Conservation (phyloP, 2,888 invertebrate species). For the Macrophya annulata region DNA sequence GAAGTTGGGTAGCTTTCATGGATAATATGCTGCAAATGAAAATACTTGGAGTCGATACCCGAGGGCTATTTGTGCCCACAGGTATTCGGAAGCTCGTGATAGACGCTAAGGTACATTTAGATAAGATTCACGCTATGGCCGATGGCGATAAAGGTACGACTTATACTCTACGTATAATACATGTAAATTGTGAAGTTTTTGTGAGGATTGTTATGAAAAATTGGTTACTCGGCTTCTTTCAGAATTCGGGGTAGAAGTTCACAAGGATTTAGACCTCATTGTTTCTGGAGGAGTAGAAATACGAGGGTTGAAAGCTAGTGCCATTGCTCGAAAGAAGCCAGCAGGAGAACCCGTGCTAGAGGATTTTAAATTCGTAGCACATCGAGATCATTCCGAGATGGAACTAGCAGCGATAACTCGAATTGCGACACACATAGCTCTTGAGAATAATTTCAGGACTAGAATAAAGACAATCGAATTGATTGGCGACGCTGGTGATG, state of each 20-base stretch:
- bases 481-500: slow-evolving; percentile 67
- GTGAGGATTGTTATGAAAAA: not conserved
- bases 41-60: slow-evolving; percentile 86
- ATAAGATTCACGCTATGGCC: slow-evolving; percentile 66
- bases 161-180: not conserved
- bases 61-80: slow-evolving; percentile 89
- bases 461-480: slow-evolving; percentile 76
- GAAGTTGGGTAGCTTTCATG: slow-evolving; percentile 94
- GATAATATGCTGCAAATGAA: slow-evolving; percentile 94
- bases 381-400: slow-evolving; percentile 73
- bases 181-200: not conserved
- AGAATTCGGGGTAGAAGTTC: slow-evolving; percentile 77
- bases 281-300: slow-evolving; percentile 83
- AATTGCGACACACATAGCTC: slow-evolving; percentile 79
- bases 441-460: slow-evolving; percentile 79
- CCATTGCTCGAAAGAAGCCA: slow-evolving; percentile 80
- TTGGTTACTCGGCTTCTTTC: slow-evolving; percentile 55
- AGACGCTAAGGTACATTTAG: slow-evolving; percentile 81
- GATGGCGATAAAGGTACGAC: slow-evolving; percentile 70
- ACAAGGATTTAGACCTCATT: slow-evolving; percentile 78
- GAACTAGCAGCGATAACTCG: slow-evolving; percentile 70
- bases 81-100: slow-evolving; percentile 87
- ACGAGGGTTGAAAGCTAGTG: slow-evolving; percentile 81
- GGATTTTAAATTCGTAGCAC: slow-evolving; percentile 81
- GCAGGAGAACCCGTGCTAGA: slow-evolving; percentile 82